Conservation (phyloP, 2,797 vertebrate species). For the Vultur gryphus region DNA sequence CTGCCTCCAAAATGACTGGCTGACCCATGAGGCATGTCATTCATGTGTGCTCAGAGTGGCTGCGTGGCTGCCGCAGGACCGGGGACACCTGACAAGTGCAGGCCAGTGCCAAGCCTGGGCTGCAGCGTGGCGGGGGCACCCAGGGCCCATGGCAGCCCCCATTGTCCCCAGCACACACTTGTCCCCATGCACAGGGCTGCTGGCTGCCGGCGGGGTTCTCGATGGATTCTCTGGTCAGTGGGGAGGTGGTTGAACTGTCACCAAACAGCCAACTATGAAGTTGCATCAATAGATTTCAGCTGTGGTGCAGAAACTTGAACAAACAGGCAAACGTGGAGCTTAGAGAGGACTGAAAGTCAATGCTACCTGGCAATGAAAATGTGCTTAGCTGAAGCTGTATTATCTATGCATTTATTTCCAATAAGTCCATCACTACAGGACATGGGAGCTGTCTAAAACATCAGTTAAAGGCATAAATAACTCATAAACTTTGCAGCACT, state of each 20-base stretch:
- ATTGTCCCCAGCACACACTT: too few species aligned
- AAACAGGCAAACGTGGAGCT: not conserved
- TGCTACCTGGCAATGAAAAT: not conserved
- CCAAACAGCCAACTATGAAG: not conserved
- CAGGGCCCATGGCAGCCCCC: fast-evolving
- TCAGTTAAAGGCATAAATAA: not conserved
- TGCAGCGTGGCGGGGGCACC: fast-evolving
- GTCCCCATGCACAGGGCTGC: fast-evolving
- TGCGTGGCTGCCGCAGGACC: fast-evolving
- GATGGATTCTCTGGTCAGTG: not conserved
- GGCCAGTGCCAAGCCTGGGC: not conserved
- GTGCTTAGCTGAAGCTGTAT: not conserved
- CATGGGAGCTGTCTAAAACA: not conserved
- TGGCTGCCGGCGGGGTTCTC: not conserved
- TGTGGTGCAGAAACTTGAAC: not conserved
- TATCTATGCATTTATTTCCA: not conserved
- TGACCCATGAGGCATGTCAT: not conserved
- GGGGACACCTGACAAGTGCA: not conserved
- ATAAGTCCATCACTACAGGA: not conserved
- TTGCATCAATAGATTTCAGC: not conserved
- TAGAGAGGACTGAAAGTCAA: not conserved
- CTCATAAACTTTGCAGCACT: not conserved
- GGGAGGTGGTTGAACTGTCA: not conserved
- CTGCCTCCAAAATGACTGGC: not conserved
- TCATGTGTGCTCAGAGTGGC: fast-evolving